Evolutionary conservation across 37 sponge, comb jelly and placozoan genomes (phyloP).

Genomic region (Axinella damicornis): DNA sequence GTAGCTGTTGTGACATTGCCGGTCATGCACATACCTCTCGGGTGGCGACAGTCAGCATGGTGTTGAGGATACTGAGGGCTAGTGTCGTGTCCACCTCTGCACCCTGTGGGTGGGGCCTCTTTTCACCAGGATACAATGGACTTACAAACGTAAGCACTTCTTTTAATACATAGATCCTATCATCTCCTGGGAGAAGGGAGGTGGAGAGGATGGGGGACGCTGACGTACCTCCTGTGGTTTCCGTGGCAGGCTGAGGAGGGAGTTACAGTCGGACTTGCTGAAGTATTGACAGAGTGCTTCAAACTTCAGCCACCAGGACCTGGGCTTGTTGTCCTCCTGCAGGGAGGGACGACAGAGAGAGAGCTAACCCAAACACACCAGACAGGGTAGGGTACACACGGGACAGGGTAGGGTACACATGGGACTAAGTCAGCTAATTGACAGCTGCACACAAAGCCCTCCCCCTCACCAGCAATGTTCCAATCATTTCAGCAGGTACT

Average conservation of each 20-base stretch:
- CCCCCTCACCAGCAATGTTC: conserved; percentile 47
- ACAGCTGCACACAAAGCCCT: too few species aligned
- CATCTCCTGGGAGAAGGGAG: too few species aligned
- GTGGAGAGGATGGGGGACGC: too few species aligned
- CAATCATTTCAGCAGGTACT: conserved; percentile 79
- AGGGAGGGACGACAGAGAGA: too few species aligned
- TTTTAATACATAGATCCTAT: too few species aligned
- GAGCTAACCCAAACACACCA: too few species aligned
- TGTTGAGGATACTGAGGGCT: conserved; percentile 51
- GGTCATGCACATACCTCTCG: conserved; percentile 65
- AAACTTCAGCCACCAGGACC: conserved; percentile 85
- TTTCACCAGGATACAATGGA: too few species aligned
- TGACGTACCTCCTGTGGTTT: not conserved
- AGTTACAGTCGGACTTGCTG: conserved; percentile 65
- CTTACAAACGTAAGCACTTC: too few species aligned
- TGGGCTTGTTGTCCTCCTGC: conserved; percentile 58
- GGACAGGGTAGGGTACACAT: too few species aligned
- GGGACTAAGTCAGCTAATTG: too few species aligned
- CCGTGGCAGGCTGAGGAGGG: conserved; percentile 77
- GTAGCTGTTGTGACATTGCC: too few species aligned
- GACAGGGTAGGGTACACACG: too few species aligned
- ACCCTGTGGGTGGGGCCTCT: conserved; percentile 4
- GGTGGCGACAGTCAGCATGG: conserved; percentile 64
- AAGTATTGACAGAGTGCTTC: conserved; percentile 90
- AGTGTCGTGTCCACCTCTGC: conserved; percentile 7